Percentiles rank a stretch among this genome's conserved stretches.
Conservation (phyloP, 2,888 invertebrate species). For the Arctia plantaginis region DNA sequence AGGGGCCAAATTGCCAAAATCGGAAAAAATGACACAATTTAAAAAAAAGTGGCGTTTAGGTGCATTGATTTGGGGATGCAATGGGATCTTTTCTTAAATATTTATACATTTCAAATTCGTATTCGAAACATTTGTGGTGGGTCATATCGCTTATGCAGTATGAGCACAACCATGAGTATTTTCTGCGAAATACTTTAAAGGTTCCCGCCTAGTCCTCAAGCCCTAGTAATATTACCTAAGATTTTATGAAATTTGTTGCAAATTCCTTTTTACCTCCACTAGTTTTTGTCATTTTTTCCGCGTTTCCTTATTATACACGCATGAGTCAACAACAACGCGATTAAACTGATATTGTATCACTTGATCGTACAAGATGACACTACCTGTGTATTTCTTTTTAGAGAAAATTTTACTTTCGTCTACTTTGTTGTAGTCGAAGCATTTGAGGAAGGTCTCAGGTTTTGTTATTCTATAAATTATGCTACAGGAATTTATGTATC, state of each 20-base stretch:
- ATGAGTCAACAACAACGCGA: constrained; percentile 35
- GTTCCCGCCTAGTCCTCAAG: not conserved
- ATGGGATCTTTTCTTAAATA: not conserved
- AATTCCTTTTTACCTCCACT: constrained; percentile 33
- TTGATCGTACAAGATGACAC: constrained; percentile 38
- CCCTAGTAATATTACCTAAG: constrained; percentile 1
- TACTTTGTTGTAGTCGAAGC: constrained; percentile 12
- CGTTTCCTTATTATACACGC: constrained; percentile 44
- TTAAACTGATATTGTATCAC: constrained; percentile 41
- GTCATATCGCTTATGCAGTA: too few species aligned
- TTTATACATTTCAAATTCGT: not conserved
- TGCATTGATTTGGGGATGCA: too few species aligned
- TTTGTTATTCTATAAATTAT: constrained; percentile 16
- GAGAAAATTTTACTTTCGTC: constrained; percentile 16
- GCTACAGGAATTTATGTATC: not conserved
- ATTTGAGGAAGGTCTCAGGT: constrained; percentile 12
- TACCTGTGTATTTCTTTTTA: constrained; percentile 25
- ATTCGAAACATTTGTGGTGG: not conserved
- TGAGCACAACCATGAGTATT: not conserved
- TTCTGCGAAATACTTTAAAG: not conserved
- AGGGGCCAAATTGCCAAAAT: not conserved
- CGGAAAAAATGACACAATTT: too few species aligned
- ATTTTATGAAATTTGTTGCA: not conserved
- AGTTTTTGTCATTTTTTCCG: constrained; percentile 36
- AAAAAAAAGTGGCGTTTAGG: too few species aligned